Evolutionary conservation across 2,113 vertebrate species (phyloP).

Genomic region (Seriola quinqueradiata): DNA sequence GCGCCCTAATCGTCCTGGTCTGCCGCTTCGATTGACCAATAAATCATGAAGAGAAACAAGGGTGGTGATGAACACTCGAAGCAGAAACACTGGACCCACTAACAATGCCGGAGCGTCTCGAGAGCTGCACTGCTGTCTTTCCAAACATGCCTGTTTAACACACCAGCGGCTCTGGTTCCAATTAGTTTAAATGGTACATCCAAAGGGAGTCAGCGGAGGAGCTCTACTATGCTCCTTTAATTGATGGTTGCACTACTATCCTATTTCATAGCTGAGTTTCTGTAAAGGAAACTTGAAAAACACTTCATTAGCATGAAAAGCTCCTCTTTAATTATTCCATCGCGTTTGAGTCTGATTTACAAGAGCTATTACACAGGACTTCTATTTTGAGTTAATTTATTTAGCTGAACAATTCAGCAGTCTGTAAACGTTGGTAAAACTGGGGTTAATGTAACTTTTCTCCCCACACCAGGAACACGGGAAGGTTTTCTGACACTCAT

Average conservation of each 20-base stretch:
- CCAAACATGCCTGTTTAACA: conserved; percentile 70
- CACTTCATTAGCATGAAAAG: conserved; percentile 72
- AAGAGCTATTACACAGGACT: conserved; percentile 35
- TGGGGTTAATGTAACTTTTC: conserved; percentile 3
- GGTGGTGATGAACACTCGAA: conserved; percentile 36
- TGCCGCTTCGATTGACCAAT: conserved; percentile 48
- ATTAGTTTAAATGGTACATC: conserved; percentile 74
- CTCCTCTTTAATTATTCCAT: conserved; percentile 67
- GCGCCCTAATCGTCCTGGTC: conserved; percentile 27
- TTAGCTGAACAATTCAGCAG: conserved; percentile 37
- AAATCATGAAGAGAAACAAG: conserved; percentile 28
- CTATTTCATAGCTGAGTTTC: conserved; percentile 68
- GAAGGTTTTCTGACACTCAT: not conserved
- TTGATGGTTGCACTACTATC: conserved; percentile 74
- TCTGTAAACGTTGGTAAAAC: conserved; percentile 3
- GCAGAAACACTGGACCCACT: conserved; percentile 48
- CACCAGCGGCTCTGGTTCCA: conserved; percentile 71
- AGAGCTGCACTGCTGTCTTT: conserved; percentile 61
- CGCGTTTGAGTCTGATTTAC: conserved; percentile 55
- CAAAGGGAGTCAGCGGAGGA: conserved; percentile 59
- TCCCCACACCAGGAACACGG: not conserved
- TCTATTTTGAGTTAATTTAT: conserved; percentile 61
- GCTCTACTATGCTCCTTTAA: conserved; percentile 68
- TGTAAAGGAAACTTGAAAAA: conserved; percentile 68
- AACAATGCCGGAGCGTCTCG: conserved; percentile 54